Conservation (phyloP, 1,140 invertebrate species). For the Zaprionus ornatus region DNA sequence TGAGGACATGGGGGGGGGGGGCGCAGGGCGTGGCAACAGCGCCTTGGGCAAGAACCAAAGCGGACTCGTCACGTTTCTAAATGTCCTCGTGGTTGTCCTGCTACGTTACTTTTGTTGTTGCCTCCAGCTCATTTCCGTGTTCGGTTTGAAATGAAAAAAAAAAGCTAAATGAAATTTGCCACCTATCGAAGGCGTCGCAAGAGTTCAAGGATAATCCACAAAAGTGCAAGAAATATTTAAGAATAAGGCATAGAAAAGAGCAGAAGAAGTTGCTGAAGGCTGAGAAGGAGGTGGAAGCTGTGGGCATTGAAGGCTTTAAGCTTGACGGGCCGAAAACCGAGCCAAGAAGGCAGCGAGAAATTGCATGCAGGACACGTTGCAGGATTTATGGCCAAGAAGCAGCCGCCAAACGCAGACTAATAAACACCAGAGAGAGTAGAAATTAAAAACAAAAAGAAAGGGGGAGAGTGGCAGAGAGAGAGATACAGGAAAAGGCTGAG, state of each 20-base stretch:
- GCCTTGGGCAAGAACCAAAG: not conserved
- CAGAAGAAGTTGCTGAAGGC: too few species aligned
- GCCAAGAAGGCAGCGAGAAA: slow-evolving; percentile 40
- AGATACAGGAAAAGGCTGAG: not conserved
- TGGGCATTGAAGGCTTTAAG: slow-evolving; percentile 7
- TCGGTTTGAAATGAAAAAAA: slow-evolving; percentile 32
- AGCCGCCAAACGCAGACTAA: slow-evolving; percentile 72
- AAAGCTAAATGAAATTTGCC: slow-evolving; percentile 17
- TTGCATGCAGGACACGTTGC: slow-evolving; percentile 76
- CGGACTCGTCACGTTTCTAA: slow-evolving; percentile 61
- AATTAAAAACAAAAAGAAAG: slow-evolving; percentile 45
- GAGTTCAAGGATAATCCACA: not conserved
- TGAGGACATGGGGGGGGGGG: too few species aligned
- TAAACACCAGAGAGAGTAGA: slow-evolving; percentile 49
- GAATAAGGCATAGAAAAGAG: not conserved
- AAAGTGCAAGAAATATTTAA: not conserved
- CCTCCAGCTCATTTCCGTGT: slow-evolving; percentile 65
- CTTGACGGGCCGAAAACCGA: slow-evolving; percentile 7
- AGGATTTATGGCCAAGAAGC: slow-evolving; percentile 68
- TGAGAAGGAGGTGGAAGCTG: not conserved
- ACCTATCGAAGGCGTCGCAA: not conserved
- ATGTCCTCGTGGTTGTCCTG: slow-evolving; percentile 66
- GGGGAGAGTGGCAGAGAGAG: not conserved
- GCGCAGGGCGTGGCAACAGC: not conserved
- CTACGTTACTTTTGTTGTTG: slow-evolving; percentile 46